Evolutionary conservation across 1,140 invertebrate genomes (phyloP), one percentile per base, ranked within the genome.

Genomic region (Teleogryllus occipitalis): DNA sequence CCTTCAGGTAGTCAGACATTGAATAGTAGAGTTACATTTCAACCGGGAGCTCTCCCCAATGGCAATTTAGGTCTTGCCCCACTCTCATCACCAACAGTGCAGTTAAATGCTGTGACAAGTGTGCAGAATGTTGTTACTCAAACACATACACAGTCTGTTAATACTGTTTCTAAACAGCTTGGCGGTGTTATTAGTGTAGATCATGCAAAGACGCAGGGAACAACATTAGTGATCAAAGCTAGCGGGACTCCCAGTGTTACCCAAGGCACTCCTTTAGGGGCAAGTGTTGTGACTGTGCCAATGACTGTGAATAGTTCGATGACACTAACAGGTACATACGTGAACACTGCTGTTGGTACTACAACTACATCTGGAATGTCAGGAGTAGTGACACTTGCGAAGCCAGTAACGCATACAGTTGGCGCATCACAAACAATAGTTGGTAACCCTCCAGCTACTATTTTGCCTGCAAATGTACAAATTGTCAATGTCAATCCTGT

Each of bases 401-500:
- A 89, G 82, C 86, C 86, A 79, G 85, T 87, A 79, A 85, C 85
- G 54, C 88, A 88, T 81, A 87, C 86, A 81, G 87, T 89, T 74
- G 87, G 87, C 79, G 87, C 89, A 80, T 87, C 87, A 75, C 89
- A 90, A 78, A 89, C 89, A 15, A 85, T 88, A 81, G 80, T 80
- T 47, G 80, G 77, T 8, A 80, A 74, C 48, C 79, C 74, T 22
- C 75, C 81, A 21, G 83, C 87, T 85, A 87, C 90, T 79, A 89
- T 92, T 83, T 87, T 93, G 79, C 90, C 90, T 77, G 90, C 91
- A 81, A 94, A 94, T 88, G 93, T 96, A 82, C 94, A 95, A 85
- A 94, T 97, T 84, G 89, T 97, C 77, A 96, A 96, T 88, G 88
- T 91, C 49, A 91, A 91, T 85, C 83, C 89, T 7, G 92, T 95